Evolutionary conservation across 2,888 invertebrate species (phyloP), one percentile per base, ranked within the genome.

Genomic region (Boloria selene): DNA sequence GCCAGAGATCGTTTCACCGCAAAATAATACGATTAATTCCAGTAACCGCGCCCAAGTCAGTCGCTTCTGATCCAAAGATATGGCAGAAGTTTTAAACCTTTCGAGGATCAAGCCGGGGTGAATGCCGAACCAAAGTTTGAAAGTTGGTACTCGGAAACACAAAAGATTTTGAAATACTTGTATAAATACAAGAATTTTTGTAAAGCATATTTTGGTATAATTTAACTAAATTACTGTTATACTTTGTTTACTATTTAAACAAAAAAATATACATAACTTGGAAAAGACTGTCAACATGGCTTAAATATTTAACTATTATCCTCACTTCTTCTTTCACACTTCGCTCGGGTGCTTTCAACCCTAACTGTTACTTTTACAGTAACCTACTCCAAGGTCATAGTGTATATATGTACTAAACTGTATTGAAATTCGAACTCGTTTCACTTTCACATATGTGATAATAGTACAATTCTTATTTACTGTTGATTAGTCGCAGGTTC

Each of bases 51-150:
- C 64, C 59, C 45, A 67, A 67, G 54, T 67, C 67, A 70, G 67
- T 59, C 65, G 54, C 51, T 55, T 65, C 60, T 70, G 68, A 70
- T 70, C 70, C 68, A 53, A 60, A 70, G 70, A 70, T 70, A 70
- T 65, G 70, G 68, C 55, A 55, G 56, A 70, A 70, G 68, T 70
- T 70, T 65, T 70, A 70, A 70, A 63, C 70, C 70, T 70, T 70
- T 63, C 60, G 65, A 63, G 63, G 65, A 68, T 68, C 65, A 59
- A 60, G 59, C 42, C 47, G 61, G 17, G 65, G 58, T 56, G 47
- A 59, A 58, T 64, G 52, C 58, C 64, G 64, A 64, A 47, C 38
- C 45, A 53, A 64, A 64, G 18, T 64, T 64, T 45, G n/a, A 52
- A 59, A 59, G 59, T 59, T 59, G 50, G 52, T 62, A 58, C 52